Base-by-base conservation (phyloP, 1,140 invertebrate species). In the Megathymus violae region DNA sequence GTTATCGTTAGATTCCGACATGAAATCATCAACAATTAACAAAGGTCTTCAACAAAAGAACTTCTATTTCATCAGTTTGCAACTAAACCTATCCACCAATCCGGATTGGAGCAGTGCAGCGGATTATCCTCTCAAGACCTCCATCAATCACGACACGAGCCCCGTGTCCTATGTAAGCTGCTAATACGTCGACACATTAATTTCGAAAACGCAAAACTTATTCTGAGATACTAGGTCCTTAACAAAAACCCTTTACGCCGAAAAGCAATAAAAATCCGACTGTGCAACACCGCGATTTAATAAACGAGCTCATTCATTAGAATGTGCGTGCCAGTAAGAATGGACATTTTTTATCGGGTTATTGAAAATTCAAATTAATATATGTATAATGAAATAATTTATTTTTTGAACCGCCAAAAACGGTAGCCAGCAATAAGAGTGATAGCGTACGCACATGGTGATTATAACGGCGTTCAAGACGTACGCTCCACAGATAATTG, bases 391-490 rank as follows among this genome's bases (percentile, higher is more conserved):
- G 25, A 58, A 44, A 44, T 56, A 25, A 56, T 58, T 44, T 58
- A 58, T 58, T 58, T 44, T 58, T 31, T 27, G 10, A 44, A 44
- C 0, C 52, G 25, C 15, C 41, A 54, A 22, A 34, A 56, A 40
- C 52, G 25, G 52, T 58, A n/a, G n/a, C n/a, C n/a, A 58, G 54
- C 50, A 54, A 51, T 51, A 11, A 58, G 40, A 58, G 22, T 58
- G 41, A 25, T 47, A 25, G 22, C 44, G n/a, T n/a, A n/a, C n/a
- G n/a, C 34, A 58, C 40, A 58, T n/a, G 40, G 46, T 46, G 41
- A 58, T 46, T 58, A n/a, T n/a, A n/a, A 46, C 17, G 41, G 41
- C 46, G 41, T 58, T 19, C 40, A 36, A 15, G 10, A n/a, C n/a
- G n/a, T n/a, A n/a, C n/a, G n/a, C n/a, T n/a, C 54, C 31, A 34